Conservation (phyloP, 2,888 invertebrate species). For the Anarsia innoxiella region DNA sequence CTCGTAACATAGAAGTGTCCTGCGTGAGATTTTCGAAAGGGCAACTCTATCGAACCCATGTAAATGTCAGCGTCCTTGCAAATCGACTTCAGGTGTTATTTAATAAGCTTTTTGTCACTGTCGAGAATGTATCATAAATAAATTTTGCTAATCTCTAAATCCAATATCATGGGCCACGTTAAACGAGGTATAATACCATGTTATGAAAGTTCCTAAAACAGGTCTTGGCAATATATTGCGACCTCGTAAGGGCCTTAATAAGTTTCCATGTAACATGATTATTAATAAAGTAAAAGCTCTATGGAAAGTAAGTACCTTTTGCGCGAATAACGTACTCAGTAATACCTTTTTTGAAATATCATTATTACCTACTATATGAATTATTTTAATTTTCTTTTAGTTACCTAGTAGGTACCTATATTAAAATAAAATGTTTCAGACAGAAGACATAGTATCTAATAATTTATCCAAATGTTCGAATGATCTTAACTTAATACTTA, state of each 20-base stretch:
- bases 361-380: not conserved
- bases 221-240: too few species aligned
- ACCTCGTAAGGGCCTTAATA: too few species aligned
- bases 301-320: not conserved
- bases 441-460: too few species aligned
- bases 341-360: not conserved
- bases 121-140: not conserved
- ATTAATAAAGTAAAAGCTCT: not conserved
- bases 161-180: not conserved
- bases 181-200: not conserved
- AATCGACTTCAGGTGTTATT: not conserved
- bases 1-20: not conserved
- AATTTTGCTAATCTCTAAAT: not conserved
- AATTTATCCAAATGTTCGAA: too few species aligned
- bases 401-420: too few species aligned
- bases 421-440: too few species aligned
- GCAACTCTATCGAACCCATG: not conserved
- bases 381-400: too few species aligned
- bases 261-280: too few species aligned
- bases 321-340: not conserved
- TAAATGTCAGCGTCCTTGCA: constrained; percentile 5
- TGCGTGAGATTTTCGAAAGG: not conserved
- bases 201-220: not conserved
- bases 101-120: not conserved
- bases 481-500: too few species aligned